Conservation (phyloP, 2,888 invertebrate genomes). For the Xylocampa areola region DNA sequence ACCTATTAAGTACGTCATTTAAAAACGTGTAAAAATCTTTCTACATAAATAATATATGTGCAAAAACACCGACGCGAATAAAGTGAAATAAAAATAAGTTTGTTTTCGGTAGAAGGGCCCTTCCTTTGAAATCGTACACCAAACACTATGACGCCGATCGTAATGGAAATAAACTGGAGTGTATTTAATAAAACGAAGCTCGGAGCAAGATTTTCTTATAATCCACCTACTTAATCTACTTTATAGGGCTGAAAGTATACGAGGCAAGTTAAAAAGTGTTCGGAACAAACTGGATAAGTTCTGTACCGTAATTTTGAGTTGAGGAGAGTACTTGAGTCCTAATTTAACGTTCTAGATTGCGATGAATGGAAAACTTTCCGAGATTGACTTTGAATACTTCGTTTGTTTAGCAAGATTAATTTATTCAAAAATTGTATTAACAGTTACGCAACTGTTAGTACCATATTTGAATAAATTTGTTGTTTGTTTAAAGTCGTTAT, state of each 20-base stretch:
- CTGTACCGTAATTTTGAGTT: neutral
- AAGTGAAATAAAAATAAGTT: too few species aligned
- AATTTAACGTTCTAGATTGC: neutral
- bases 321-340: neutral
- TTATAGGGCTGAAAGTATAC: neutral
- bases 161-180: neutral
- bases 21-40: too few species aligned
- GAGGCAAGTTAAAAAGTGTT: constrained; percentile 3
- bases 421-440: too few species aligned
- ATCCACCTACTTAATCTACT: constrained; percentile 5
- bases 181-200: neutral
- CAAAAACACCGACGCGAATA: too few species aligned
- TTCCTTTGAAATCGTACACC: constrained; percentile 16
- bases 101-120: constrained; percentile 4
- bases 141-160: neutral
- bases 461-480: too few species aligned
- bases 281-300: constrained; percentile 5
- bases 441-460: too few species aligned
- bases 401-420: too few species aligned
- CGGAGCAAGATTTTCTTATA: constrained; percentile 3
- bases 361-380: neutral
- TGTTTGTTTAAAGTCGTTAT: too few species aligned
- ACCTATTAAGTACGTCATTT: too few species aligned
- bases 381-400: too few species aligned
- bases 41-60: too few species aligned